Base-by-base conservation (phyloP, 2,888 invertebrate species). In the Barypeithes pellucidus region DNA sequence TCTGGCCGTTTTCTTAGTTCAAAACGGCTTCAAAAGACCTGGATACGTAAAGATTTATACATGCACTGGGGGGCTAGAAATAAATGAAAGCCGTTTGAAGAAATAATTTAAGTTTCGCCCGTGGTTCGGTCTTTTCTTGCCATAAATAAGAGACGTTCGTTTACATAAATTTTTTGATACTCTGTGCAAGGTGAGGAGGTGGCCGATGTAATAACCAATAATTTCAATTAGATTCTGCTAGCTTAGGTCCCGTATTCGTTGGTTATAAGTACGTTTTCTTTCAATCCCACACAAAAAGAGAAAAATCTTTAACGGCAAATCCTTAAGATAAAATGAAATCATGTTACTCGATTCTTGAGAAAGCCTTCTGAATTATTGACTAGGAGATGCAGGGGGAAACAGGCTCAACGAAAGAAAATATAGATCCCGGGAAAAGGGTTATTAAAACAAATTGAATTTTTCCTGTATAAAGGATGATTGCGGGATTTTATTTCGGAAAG, bases 51-150 rank as follows among this genome's bases (percentile, higher is more conserved):
- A 68, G 68, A 68, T 68, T 69, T 69, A 62, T 69, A 52, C 43
- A 62, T 69, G 69, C 69, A 52, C 57, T 39, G 62, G 61, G 61
- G 54, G 69, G 62, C 54, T 29, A 54, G 52, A 62, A 54, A 62
- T 62, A 62, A 54, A 69, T 62, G 62, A 62, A 62, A 62, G 54
- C 57, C 68, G 57, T 68, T 68, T 50, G 61, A 68, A 60, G 68
- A 39, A 68, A 68, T 68, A 68, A 68, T 68, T 68, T 68, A 68
- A 60, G 60, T 61, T 68, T 41, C 50, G 36, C 68, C 60, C 29
- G 29, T 29, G 29, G 29, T 29, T 29, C 7, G 29, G 3, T 9
- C 5, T 67, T 68, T 14, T 29, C 52, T 47, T 18, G 52, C 14
- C 33, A 14, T 18, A 36, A 52, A 67, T 54, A 54, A 57, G 14